Evolutionary conservation across 2,888 invertebrate genomes (phyloP), one percentile per base, ranked within the genome.

Genomic region (Cosmorhoe ocellata): DNA sequence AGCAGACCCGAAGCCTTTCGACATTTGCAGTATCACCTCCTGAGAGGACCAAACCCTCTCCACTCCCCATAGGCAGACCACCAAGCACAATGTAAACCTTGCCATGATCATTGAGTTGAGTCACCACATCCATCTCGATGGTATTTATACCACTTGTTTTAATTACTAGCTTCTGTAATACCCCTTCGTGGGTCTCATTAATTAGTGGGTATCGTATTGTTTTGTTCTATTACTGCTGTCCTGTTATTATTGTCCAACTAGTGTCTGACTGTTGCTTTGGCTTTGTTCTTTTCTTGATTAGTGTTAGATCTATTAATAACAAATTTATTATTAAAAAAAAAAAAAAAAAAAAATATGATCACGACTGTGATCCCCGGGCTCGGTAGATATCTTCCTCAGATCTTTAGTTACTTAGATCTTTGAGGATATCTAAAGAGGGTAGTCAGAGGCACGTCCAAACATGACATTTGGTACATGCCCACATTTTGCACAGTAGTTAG

Each of bases 1-100:
- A 1, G 66, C 78, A 18, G 70, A 70, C 0, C 64, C 48, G 40
- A 89, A 88, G 0, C 81, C 79, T 1, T 60, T 56, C 0, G 81
- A 73, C 49, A 89, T 43, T 14, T 82, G 81, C 39, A 72, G 69
- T 67, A 89, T 63, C 2, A 89, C 31, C 36, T 87, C 84, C 43
- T 81, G 70, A 0, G 88, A 86, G 38, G 46, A 39, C 46, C 50
- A 47, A 1, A n/a, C 30, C 14, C 8, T 6, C 18, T 28, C 26
- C 48, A 36, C 1, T 11, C 39, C 26, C 26, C 46, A 31, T 31
- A 53, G 37, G 13, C 39, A 39, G 31, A 53, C 32, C 32, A 44
- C 22, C 8, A 53, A 2, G n/a, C 39, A 48, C 34, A 31, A 44
- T 2, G 22, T n/a, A 1, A 37, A n/a, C 24, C 26, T 33, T 11